Evolutionary conservation across 2,113 vertebrate species (phyloP).

Genomic region (Telmatochromis bifrenatus): DNA sequence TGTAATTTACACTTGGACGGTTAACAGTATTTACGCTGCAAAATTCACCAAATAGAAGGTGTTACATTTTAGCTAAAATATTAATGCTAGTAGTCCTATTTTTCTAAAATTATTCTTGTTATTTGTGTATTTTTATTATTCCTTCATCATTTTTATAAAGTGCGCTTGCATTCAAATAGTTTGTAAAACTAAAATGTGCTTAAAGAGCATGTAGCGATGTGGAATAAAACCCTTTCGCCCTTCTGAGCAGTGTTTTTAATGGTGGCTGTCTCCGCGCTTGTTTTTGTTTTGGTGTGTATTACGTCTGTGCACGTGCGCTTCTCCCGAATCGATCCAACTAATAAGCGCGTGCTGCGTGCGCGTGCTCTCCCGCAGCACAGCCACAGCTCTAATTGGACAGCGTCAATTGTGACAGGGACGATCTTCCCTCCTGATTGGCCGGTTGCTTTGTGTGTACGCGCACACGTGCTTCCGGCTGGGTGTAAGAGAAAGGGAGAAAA

Average conservation of each 20-base stretch:
- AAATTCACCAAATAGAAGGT: neutral
- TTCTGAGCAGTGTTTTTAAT: neutral
- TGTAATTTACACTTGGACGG: neutral
- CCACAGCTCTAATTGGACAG: conserved; percentile 71
- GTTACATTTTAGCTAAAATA: neutral
- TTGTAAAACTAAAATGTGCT: neutral
- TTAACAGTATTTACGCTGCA: neutral
- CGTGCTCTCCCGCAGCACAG: neutral
- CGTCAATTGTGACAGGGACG: conserved; percentile 66
- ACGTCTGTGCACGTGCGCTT: conserved; percentile 6
- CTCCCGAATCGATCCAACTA: neutral
- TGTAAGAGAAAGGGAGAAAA: conserved; percentile 41
- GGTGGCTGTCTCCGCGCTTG: neutral
- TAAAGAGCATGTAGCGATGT: neutral
- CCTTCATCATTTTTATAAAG: neutral
- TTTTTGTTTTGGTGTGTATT: conserved; percentile 19
- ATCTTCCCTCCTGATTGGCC: conserved; percentile 71
- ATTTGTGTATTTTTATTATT: neutral
- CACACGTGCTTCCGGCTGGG: conserved; percentile 88
- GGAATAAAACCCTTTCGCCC: neutral
- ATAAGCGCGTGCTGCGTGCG: neutral
- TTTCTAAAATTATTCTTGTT: neutral
- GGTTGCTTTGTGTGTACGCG: conserved; percentile 74
- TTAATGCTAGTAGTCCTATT: neutral
- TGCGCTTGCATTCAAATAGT: neutral